phyloP scores from a whole-genome alignment of 2,113 vertebrate species.

The Gulo gulo region DNA sequence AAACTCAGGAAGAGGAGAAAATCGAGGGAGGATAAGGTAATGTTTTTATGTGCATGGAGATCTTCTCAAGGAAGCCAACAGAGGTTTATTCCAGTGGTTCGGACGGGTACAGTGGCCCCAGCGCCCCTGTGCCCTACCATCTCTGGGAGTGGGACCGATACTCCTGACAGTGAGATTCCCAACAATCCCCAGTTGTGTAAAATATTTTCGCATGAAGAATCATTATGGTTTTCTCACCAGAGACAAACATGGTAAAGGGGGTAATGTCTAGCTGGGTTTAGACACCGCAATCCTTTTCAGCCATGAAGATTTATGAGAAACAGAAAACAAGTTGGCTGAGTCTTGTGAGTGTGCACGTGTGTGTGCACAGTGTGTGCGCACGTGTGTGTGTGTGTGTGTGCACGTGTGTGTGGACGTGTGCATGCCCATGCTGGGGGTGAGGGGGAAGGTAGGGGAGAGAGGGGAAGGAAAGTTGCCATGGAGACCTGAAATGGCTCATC shows the following conservation, averaged over 20 bases:
- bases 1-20: background rate
- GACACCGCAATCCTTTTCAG: background rate
- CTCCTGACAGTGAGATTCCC: background rate
- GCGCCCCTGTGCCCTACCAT: no score
- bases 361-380: background rate
- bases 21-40: background rate
- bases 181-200: background rate
- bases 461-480: background rate
- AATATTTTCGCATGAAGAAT: background rate
- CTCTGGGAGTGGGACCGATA: background rate
- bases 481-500: background rate
- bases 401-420: rapidly evolving
- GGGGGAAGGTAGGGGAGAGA: background rate
- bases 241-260: background rate
- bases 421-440: background rate
- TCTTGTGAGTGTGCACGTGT: background rate
- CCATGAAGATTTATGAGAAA: background rate
- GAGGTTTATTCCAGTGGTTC: background rate
- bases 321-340: background rate
- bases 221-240: background rate
- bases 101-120: background rate
- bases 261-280: background rate
- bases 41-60: background rate
- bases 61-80: background rate
- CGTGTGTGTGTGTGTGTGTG: no score